These are phyloP conservation scores for Drosophila kurseongensis DNA, from an alignment of 1,140 invertebrate genomes.

Conservation along the genomic window DNA sequence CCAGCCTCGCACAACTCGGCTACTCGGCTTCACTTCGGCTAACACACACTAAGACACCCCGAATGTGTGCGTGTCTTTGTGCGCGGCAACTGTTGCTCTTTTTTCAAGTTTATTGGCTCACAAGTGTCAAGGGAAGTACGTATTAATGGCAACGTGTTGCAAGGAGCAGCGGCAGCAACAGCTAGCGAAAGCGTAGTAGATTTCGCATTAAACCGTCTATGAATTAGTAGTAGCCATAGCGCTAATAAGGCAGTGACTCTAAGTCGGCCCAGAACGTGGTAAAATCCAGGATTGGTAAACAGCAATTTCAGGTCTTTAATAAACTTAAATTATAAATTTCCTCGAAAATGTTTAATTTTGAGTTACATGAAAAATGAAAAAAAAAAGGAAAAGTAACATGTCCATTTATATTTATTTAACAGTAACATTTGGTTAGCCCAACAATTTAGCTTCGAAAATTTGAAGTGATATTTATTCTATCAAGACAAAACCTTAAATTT, in stretches of 20 bases:
- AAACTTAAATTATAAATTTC: too few relatives aligned
- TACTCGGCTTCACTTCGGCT: constrained; percentile 44
- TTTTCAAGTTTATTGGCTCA: constrained; percentile 83
- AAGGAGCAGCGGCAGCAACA: constrained; percentile 34
- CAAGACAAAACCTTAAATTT: background rate
- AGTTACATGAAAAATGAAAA: too few relatives aligned
- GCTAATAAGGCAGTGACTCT: constrained; percentile 40
- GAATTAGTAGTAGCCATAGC: constrained; percentile 61
- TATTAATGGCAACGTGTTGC: constrained; percentile 82
- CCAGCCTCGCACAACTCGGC: constrained; percentile 40
- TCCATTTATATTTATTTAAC: too few relatives aligned
- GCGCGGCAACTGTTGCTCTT: constrained; percentile 80
- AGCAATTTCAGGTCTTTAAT: too few relatives aligned
- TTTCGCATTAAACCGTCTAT: constrained; percentile 11
- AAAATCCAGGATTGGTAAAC: background rate
- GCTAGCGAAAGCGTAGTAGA: constrained; percentile 38
- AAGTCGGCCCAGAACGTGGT: constrained; percentile 27
- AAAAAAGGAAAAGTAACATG: too few relatives aligned
- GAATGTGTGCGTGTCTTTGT: constrained; percentile 33
- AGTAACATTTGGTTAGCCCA: too few relatives aligned
- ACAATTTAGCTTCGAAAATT: too few relatives aligned
- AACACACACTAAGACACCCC: constrained; percentile 21
- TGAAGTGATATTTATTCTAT: too few relatives aligned
- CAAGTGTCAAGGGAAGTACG: constrained; percentile 82
- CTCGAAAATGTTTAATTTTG: background rate